Evolutionary conservation across 2,888 invertebrate species (phyloP), one percentile per base, ranked within the genome.

Genomic region (Acanthosoma haemorrhoidale): DNA sequence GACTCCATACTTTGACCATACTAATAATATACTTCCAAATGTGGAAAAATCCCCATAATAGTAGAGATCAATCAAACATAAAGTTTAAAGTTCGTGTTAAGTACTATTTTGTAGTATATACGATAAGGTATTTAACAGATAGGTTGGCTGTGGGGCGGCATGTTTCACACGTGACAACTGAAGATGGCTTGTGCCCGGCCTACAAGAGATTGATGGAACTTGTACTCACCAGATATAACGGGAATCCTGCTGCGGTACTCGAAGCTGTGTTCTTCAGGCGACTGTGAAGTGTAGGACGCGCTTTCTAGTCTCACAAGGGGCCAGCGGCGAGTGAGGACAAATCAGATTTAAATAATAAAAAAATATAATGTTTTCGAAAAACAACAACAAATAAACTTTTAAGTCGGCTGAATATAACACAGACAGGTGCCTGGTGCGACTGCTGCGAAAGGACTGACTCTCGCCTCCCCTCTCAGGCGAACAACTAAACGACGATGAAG

Each of bases 401-500:
- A 3, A 31, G 58, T 32, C 59, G 59, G 34, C 18, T 31, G 16
- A 34, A n/a, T n/a, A n/a, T 59, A 32, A 18, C 59, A 34, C 59
- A 32, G 59, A 16, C 4, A 29, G 21, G 16, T 32, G 15, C 8
- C 36, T 15, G 57, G n/a, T n/a, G 36, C 41, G 41, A 25, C 29
- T 16, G 31, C 41, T n/a, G 15, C 15, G 29, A n/a, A n/a, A 64
- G n/a, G 29, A n/a, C 25, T 51, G 41, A 31, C 39, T 41, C 13
- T 41, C 51, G 25, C 36, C 41, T 41, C 41, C 38, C 41, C 64
- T 64, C 41, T 29, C 29, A 64, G 67, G 67, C 31, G 57, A 51
- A 57, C 67, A 67, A 67, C 67, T 67, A 67, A 67, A 67, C 67
- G 43, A 67, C 51, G 67, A 25, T 51, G 31, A 32, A 51, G 67